phyloP scores from a whole-genome alignment of 2,797 vertebrate genomes.

The Diceros bicornis region DNA sequence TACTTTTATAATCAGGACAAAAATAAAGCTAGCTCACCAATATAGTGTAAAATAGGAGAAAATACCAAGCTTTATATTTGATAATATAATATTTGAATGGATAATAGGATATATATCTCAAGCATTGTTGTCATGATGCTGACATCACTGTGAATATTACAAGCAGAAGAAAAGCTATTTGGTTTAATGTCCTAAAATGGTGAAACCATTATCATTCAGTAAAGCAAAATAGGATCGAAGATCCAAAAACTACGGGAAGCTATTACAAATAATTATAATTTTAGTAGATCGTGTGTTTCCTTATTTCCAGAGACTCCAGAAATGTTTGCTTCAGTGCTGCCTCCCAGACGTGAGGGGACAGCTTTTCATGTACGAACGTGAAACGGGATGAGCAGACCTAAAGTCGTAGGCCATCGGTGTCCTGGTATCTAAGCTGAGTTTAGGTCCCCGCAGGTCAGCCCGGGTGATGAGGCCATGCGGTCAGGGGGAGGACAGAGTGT shows the following conservation, averaged over 20 bases:
- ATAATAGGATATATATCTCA: background rate
- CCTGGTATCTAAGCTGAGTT: fast-evolving
- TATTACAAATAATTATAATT: background rate
- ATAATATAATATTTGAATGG: no score
- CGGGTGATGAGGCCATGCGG: fast-evolving
- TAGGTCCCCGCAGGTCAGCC: background rate
- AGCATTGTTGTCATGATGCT: no score
- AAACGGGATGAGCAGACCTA: no score
- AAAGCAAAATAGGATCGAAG: background rate
- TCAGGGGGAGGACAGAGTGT: no score
- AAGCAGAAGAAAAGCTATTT: background rate
- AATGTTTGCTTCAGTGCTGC: background rate
- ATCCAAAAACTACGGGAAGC: background rate
- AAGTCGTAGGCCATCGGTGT: fast-evolving
- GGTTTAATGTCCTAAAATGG: background rate
- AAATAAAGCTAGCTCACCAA: background rate
- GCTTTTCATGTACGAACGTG: fast-evolving
- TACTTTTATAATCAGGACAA: background rate
- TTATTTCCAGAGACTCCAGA: background rate
- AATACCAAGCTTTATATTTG: background rate
- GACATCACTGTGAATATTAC: fast-evolving
- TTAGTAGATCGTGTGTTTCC: background rate
- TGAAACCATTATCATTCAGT: background rate
- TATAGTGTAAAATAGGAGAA: background rate
- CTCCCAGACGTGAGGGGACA: background rate